Evolutionary conservation across 2,888 invertebrate genomes (phyloP).

Genomic region (Ditylenchus weischeri): DNA sequence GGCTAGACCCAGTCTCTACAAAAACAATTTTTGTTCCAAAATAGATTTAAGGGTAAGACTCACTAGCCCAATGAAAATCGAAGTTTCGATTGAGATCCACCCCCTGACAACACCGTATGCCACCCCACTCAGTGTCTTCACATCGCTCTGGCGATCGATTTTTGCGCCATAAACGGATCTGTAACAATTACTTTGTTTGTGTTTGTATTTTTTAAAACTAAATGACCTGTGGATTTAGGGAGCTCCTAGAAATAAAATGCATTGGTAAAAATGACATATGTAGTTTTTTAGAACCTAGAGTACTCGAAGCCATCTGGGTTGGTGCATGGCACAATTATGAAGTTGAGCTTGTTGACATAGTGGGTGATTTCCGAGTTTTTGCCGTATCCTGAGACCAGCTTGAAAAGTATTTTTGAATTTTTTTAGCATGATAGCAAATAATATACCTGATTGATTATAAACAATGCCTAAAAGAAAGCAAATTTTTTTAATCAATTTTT

Average conservation of each 20-base stretch:
- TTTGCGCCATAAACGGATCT: conserved; percentile 56
- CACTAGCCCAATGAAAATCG: conserved; percentile 46
- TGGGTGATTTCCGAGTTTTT: conserved; percentile 48
- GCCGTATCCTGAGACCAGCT: conserved; percentile 53
- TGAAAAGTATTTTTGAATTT: conserved; percentile 21
- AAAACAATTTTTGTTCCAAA: background rate
- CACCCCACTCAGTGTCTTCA: conserved; percentile 47
- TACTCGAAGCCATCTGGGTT: conserved; percentile 58
- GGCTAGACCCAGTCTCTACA: conserved; percentile 53
- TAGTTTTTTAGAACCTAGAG: no score
- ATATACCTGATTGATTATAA: conserved; percentile 55
- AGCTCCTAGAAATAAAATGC: no score
- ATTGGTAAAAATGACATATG: no score
- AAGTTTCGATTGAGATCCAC: conserved; percentile 55
- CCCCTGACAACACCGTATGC: conserved; percentile 54
- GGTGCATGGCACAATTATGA: conserved; percentile 54
- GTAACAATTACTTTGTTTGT: background rate
- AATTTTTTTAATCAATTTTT: no score
- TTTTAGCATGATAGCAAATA: background rate
- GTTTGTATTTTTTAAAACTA: background rate
- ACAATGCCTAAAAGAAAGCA: conserved; percentile 40
- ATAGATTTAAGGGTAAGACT: background rate
- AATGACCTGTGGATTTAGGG: conserved; percentile 44
- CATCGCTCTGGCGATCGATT: conserved; percentile 55
- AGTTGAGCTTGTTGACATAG: conserved; percentile 50